Evolutionary conservation across 92 coral and sea anemone genomes (phyloP).

Genomic region (Scolanthus callimorphus): DNA sequence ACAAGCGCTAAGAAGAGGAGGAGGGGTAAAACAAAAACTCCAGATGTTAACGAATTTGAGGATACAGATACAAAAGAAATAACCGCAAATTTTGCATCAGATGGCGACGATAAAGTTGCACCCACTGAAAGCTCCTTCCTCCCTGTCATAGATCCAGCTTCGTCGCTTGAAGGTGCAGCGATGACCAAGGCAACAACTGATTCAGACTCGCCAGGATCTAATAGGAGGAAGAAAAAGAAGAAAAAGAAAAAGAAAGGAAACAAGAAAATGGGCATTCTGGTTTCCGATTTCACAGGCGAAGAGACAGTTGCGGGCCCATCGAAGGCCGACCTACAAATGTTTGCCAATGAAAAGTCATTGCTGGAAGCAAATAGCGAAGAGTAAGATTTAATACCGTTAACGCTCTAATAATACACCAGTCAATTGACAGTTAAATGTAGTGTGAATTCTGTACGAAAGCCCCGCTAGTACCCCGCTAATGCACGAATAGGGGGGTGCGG

Average conservation of each 20-base stretch:
- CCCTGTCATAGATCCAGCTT: too few species aligned
- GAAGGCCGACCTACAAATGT: constrained; percentile 2
- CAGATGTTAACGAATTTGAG: neutral
- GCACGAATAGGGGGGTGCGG: too few species aligned
- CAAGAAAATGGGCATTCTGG: constrained; percentile 2
- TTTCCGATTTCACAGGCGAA: constrained; percentile 1
- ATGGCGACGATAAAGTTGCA: too few species aligned
- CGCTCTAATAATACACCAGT: neutral
- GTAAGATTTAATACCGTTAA: neutral
- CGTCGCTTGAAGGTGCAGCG: too few species aligned
- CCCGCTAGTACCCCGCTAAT: too few species aligned
- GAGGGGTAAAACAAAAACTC: neutral
- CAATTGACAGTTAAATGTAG: too few species aligned
- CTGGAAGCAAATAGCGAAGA: neutral
- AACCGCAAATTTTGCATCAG: too few species aligned
- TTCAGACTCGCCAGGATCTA: neutral
- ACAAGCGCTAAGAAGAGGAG: constrained; percentile 13
- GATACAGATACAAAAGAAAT: neutral
- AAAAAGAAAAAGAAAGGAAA: constrained; percentile 9
- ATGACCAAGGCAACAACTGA: too few species aligned
- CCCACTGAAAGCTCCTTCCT: neutral
- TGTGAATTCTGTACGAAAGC: too few species aligned
- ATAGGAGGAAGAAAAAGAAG: constrained; percentile 6
- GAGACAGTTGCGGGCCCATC: neutral
- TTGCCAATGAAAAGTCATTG: neutral